phyloP scores from a whole-genome alignment of 2,113 vertebrate genomes.

The Poecile atricapillus region DNA sequence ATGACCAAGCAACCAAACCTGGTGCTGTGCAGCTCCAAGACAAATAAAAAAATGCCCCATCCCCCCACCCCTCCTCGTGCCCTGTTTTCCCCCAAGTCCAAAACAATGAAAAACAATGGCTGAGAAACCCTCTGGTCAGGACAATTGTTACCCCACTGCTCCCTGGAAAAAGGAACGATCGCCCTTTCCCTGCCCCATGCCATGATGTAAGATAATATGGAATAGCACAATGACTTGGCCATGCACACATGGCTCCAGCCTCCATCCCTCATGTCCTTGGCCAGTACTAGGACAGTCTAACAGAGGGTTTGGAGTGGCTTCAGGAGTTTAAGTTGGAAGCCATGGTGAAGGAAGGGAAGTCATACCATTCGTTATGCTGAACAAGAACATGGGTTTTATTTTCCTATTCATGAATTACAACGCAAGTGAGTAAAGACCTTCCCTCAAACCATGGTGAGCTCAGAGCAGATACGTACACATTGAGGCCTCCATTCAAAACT shows the following conservation, averaged over 20 bases:
- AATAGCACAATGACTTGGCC: neutral
- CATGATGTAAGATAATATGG: neutral
- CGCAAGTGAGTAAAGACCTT: neutral
- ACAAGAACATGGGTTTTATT: neutral
- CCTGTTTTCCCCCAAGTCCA: too few relatives aligned
- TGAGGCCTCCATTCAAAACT: neutral
- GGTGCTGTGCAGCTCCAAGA: neutral
- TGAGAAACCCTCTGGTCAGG: neutral
- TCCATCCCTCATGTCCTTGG: neutral
- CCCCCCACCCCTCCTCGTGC: rapidly evolving
- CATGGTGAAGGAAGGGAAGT: neutral
- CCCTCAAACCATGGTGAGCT: neutral
- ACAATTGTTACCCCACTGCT: neutral
- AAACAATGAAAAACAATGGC: neutral
- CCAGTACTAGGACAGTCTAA: neutral
- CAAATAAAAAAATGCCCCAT: neutral
- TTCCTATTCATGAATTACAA: neutral
- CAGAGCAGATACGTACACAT: rapidly evolving
- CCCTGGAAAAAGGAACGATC: neutral
- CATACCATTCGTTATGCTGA: rapidly evolving
- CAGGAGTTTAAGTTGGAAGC: neutral
- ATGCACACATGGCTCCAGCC: neutral
- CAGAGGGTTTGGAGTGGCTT: neutral
- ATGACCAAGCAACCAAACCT: neutral
- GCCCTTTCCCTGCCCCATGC: neutral